Evolutionary conservation across 2,113 vertebrate genomes (phyloP), one percentile per base, ranked within the genome.

Genomic region (Myanophis thanlyinensis): DNA sequence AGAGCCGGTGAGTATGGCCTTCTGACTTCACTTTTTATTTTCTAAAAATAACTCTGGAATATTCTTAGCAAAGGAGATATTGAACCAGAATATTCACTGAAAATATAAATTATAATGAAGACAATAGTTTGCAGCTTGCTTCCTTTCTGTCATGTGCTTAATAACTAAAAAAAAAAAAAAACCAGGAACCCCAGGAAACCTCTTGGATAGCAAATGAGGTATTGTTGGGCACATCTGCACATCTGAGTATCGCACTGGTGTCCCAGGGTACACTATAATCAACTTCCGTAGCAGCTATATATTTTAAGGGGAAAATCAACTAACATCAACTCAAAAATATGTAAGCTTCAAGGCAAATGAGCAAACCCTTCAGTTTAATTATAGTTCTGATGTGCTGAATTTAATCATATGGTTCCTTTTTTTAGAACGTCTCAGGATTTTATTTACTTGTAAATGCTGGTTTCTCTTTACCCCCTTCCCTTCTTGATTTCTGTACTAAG

Each of bases 291-390:
- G 90, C 91, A 35, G 89, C 30, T 93, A 94, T 94, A 85, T 46
- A 91, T 47, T 93, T 89, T 67, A 67, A 88, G 91, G 90, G 93
- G 84, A 90, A 94, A 95, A 94, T 48, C 93, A 93, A 53, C 62
- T 94, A 54, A 93, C 93, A 11, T 3, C 10, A 18, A 48, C 95
- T 93, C 46, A 13, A 94, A 93, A 93, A 95, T 87, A 91, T 92
- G 91, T 84, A 6, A 85, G 87, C 94, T 93, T 94, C 56, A 92
- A 94, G 87, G 44, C 54, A 94, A 94, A 92, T 89, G 7, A 90
- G 88, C 87, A 89, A 93, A 94, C 20, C 91, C 27, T 93, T 97
- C 93, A 95, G 25, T 90, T 93, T 94, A 96, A 97, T 97, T 95
- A 94, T 94, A 94, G 87, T 67, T 94, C 54, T 18, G 88, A 56